Evolutionary conservation across 2,797 vertebrate genomes (phyloP).

Genomic region (Thalassophryne amazonica): DNA sequence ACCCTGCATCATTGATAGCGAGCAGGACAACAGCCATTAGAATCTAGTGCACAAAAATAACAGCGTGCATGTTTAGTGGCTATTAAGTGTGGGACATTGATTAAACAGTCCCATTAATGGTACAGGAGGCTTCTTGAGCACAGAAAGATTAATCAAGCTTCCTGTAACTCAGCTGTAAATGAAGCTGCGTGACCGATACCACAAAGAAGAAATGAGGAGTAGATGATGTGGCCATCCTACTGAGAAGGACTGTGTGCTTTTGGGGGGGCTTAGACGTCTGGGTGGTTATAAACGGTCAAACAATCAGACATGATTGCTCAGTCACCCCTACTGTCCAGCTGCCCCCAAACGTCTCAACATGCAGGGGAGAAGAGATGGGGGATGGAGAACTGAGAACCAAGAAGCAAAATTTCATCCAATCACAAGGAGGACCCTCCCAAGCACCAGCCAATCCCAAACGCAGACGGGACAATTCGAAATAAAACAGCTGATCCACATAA

Average conservation of each 20-base stretch:
- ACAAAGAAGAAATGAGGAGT: conserved; percentile 26
- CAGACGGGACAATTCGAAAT: conserved; percentile 40
- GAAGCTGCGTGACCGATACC: background rate
- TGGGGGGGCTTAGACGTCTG: background rate
- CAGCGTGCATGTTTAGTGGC: too few relatives aligned
- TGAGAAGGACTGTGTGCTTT: conserved; percentile 1
- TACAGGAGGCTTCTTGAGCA: conserved; percentile 19
- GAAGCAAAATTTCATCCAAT: conserved; percentile 58
- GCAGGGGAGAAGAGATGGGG: conserved; percentile 2
- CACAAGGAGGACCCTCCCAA: conserved; percentile 27
- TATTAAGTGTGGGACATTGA: too few relatives aligned
- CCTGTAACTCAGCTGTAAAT: conserved; percentile 25
- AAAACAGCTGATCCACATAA: conserved; percentile 38
- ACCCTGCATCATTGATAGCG: too few relatives aligned
- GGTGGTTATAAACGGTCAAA: conserved; percentile 46
- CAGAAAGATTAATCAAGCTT: conserved; percentile 35
- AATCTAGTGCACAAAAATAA: too few relatives aligned
- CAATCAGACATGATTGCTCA: conserved; percentile 56
- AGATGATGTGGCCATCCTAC: background rate
- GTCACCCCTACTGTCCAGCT: conserved; percentile 54
- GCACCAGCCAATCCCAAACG: conserved; percentile 36
- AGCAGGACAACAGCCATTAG: too few relatives aligned
- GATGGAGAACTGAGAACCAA: conserved; percentile 12
- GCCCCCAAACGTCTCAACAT: too few relatives aligned
- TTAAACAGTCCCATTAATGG: conserved; percentile 39